These are phyloP conservation scores for Craniophora ligustri DNA, from an alignment of 2,888 invertebrate species.

Conservation along the genomic window DNA sequence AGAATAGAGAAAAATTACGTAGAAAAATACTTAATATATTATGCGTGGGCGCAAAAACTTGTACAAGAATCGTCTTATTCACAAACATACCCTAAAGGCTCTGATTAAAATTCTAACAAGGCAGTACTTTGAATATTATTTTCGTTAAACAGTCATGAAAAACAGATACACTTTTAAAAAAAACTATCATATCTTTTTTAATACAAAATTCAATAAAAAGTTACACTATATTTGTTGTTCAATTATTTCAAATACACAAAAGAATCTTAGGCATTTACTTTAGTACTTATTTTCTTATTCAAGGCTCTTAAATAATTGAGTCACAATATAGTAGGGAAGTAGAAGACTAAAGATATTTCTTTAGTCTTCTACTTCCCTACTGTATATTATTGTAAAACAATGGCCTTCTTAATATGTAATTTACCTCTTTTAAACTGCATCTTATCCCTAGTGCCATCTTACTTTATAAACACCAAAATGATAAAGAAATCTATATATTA, in stretches of 20 bases:
- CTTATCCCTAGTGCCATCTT: slow-evolving; percentile 19
- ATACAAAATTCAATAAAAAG: slow-evolving; percentile 1
- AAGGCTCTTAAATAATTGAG: not conserved
- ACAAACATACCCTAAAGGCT: slow-evolving; percentile 12
- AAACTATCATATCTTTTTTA: not conserved
- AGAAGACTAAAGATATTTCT: no score
- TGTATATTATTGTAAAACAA: not conserved
- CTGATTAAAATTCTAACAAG: slow-evolving; percentile 6
- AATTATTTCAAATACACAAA: slow-evolving; percentile 10
- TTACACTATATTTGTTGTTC: slow-evolving; percentile 10
- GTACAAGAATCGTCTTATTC: not conserved
- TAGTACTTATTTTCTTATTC: not conserved
- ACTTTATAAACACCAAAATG: no score
- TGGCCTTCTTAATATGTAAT: not conserved
- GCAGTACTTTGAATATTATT: not conserved
- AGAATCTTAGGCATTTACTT: not conserved
- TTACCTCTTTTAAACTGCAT: slow-evolving; percentile 1
- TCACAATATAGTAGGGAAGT: no score
- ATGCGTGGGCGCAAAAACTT: slow-evolving; percentile 1
- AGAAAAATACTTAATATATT: slow-evolving; percentile 24
- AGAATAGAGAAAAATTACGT: slow-evolving; percentile 26
- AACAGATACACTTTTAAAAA: not conserved
- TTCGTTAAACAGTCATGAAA: not conserved
- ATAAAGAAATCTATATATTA: no score
- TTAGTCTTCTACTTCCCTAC: no score